Conservation (phyloP, 2,113 vertebrate species). For the Cryptomyrus ogoouensis region DNA sequence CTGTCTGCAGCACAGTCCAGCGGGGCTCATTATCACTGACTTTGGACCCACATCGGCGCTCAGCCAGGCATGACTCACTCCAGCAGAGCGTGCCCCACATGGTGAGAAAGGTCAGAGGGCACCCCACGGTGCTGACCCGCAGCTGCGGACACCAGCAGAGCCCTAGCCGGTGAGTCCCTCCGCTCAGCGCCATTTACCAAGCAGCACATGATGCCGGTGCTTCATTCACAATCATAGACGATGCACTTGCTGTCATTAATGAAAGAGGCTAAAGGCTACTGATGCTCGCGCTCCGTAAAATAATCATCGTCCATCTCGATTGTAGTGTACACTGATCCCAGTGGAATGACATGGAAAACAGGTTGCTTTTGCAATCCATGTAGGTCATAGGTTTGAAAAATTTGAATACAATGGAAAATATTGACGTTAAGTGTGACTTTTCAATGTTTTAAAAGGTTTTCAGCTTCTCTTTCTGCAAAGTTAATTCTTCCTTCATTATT, state of each 20-base stretch:
- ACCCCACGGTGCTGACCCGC: slow-evolving; percentile 23
- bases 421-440: not conserved
- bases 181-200: not conserved
- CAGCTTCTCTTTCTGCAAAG: not conserved
- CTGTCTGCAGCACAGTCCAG: not conserved
- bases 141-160: slow-evolving; percentile 26
- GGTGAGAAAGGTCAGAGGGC: slow-evolving; percentile 33
- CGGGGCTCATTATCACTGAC: slow-evolving; percentile 30
- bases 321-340: not conserved
- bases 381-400: not conserved
- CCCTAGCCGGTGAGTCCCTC: slow-evolving; percentile 23
- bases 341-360: not conserved
- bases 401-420: not conserved
- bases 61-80: slow-evolving; percentile 32
- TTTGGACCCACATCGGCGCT: slow-evolving; percentile 24
- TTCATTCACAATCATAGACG: not conserved
- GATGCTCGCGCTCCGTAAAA: not conserved
- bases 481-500: not conserved
- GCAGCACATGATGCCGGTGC: not conserved
- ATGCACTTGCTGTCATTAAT: not conserved
- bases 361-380: not conserved
- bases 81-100: slow-evolving; percentile 7
- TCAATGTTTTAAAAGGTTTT: not conserved
- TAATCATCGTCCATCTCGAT: not conserved
- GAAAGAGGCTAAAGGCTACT: not conserved